Conservation (phyloP, 2,888 invertebrate genomes). For the Tineola bisselliella region DNA sequence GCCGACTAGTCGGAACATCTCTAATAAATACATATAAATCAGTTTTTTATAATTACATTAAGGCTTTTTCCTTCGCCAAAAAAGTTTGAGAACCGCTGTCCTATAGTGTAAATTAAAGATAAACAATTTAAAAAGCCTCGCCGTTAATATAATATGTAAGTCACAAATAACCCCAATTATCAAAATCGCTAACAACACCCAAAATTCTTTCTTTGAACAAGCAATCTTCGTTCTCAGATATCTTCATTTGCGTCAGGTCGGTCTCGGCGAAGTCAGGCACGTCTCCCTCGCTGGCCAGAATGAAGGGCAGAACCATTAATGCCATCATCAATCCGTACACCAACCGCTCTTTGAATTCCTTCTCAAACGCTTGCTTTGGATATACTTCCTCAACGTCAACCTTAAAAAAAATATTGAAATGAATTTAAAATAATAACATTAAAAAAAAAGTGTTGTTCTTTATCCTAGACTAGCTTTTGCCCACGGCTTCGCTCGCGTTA, state of each 20-base stretch:
- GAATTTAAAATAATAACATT: conserved; percentile 18
- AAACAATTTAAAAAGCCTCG: too few species aligned
- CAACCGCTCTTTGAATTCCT: conserved; percentile 25
- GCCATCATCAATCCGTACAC: conserved; percentile 30
- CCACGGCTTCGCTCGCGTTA: too few species aligned
- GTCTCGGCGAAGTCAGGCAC: conserved; percentile 5
- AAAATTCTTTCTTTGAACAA: conserved; percentile 8
- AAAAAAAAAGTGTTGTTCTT: too few species aligned
- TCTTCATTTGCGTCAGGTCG: neutral
- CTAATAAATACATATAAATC: too few species aligned
- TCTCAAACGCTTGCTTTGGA: conserved; percentile 29
- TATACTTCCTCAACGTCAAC: conserved; percentile 27
- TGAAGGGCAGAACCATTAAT: conserved; percentile 25
- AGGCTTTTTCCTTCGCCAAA: too few species aligned
- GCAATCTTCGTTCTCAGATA: neutral
- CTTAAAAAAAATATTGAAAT: conserved; percentile 16
- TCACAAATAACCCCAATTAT: conserved; percentile 10
- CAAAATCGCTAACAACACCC: conserved; percentile 1
- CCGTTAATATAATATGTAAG: too few species aligned
- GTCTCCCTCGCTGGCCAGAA: conserved; percentile 20
- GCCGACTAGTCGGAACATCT: too few species aligned
- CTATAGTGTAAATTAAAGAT: too few species aligned
- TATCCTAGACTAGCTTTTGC: too few species aligned
- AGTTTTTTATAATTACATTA: too few species aligned
- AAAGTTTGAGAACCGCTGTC: too few species aligned